These are phyloP conservation scores for Hirtodrosophila trivittata DNA, from an alignment of 2,888 invertebrate species.

Conservation along the genomic window DNA sequence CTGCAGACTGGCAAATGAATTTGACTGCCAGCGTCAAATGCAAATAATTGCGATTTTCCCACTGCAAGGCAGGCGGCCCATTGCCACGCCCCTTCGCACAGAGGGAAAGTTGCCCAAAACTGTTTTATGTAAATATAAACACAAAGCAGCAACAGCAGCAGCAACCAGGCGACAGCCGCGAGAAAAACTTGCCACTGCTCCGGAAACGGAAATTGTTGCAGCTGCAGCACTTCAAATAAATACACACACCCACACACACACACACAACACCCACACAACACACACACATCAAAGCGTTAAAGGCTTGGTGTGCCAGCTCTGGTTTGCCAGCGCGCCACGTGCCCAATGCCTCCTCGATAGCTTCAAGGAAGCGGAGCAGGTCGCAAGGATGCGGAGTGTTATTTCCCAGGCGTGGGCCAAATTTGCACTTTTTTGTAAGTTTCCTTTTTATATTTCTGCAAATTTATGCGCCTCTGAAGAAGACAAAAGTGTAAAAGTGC, in stretches of 20 bases:
- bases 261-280: constrained; percentile 5
- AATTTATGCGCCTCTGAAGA: constrained; percentile 53
- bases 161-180: constrained; percentile 24
- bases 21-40: constrained; percentile 52
- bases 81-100: constrained; percentile 36
- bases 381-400: not conserved
- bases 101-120: constrained; percentile 68
- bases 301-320: constrained; percentile 55
- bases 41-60: constrained; percentile 61
- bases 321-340: constrained; percentile 42
- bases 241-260: constrained; percentile 32
- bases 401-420: constrained; percentile 34
- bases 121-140: constrained; percentile 77
- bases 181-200: constrained; percentile 45
- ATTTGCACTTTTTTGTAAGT: constrained; percentile 40
- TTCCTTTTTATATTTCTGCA: constrained; percentile 14
- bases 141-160: constrained; percentile 42
- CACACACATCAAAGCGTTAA: constrained; percentile 26
- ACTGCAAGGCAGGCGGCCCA: not conserved
- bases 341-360: constrained; percentile 3
- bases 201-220: constrained; percentile 78
- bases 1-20: constrained; percentile 50
- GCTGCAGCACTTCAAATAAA: constrained; percentile 67
- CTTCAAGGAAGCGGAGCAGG: not conserved
- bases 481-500: constrained; percentile 30